A percentile compares a stretch with the other conserved stretches of the same genome.
phyloP scores from a whole-genome alignment of 2,797 vertebrate genomes.

The Cirrhinus molitorella region DNA sequence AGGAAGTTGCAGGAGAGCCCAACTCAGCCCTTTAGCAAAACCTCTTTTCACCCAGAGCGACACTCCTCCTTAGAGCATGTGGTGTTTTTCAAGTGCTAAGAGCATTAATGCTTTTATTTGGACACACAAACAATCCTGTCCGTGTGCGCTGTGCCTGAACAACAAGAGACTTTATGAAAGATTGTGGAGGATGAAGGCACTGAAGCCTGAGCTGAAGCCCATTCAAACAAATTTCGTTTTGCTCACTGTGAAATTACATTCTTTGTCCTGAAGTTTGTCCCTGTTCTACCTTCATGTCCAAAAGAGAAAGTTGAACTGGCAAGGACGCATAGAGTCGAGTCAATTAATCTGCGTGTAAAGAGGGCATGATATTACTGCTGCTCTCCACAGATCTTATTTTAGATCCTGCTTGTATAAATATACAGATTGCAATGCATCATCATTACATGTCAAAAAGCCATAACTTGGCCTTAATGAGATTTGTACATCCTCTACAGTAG shows the following conservation, averaged over 20 bases:
- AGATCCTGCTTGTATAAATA: conserved; percentile 24
- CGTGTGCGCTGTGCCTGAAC: background rate
- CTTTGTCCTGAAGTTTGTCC: conserved; percentile 5
- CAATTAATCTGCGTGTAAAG: conserved; percentile 3
- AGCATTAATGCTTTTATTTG: conserved; percentile 38
- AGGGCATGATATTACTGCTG: conserved; percentile 7
- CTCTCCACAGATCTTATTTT: conserved; percentile 30
- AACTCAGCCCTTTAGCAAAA: conserved; percentile 48
- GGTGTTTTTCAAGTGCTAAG: conserved; percentile 42
- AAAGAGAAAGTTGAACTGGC: background rate
- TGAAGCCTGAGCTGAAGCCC: background rate
- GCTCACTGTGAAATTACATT: background rate
- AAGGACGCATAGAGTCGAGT: background rate
- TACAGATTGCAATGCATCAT: conserved; percentile 5
- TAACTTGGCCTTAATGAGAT: background rate
- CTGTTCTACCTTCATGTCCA: conserved; percentile 16
- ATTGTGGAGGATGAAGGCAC: background rate
- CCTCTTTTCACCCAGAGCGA: background rate
- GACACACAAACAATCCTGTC: conserved; percentile 13
- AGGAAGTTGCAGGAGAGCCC: conserved; percentile 49
- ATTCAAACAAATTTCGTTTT: background rate
- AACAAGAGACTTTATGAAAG: background rate
- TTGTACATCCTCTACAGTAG: background rate
- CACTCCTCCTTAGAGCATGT: conserved; percentile 31
- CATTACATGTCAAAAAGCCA: background rate